Conservation (phyloP, 2,113 vertebrate genomes). For the Recurvirostra avosetta region DNA sequence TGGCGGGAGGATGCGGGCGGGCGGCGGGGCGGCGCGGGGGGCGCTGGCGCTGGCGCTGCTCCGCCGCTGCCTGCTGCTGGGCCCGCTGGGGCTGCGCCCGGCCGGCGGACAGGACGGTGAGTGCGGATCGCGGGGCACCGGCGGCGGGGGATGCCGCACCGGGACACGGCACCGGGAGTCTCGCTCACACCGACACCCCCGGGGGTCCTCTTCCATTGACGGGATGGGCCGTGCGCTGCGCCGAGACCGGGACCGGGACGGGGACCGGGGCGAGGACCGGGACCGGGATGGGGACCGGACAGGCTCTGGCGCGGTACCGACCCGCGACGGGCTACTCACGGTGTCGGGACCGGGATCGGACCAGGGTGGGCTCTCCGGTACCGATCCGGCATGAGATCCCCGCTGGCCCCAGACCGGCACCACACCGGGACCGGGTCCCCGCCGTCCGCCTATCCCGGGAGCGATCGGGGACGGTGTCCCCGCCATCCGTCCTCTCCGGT, state of each 20-base stretch:
- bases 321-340: not conserved
- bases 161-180: not conserved
- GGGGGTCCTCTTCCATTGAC: not conserved
- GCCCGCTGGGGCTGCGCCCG: not conserved
- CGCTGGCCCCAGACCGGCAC: not conserved
- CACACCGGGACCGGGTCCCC: not conserved
- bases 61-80: constrained; percentile 26
- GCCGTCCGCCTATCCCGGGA: not conserved
- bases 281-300: not conserved
- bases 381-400: no score
- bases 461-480: not conserved
- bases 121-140: not conserved
- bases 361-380: not conserved
- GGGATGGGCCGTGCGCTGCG: not conserved
- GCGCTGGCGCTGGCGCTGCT: not conserved
- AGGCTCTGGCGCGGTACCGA: not conserved
- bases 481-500: not conserved
- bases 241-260: not conserved
- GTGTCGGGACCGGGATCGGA: not conserved
- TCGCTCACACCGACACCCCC: not conserved
- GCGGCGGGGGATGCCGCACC: not conserved
- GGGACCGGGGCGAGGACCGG: not conserved
- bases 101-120: constrained; percentile 35
- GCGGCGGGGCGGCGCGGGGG: not conserved
- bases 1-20: no score